A percentile compares a stretch with the other conserved stretches of the same genome.
Conservation (phyloP, 92 coral and sea anemone species). For the Actinernus sp. region DNA sequence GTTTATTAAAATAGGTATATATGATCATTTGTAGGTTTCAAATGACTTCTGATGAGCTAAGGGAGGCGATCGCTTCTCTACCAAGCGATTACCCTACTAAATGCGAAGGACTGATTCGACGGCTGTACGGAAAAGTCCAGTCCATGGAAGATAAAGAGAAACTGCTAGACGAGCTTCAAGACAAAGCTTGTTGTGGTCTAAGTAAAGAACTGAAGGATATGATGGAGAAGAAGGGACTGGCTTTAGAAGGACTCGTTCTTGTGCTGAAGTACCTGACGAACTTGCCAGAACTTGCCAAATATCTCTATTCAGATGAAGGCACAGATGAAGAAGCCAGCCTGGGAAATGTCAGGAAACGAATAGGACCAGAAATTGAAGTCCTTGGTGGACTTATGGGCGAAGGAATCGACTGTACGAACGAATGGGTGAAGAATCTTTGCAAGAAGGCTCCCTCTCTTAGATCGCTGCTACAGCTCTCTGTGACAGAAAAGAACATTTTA, state of each 20-base stretch:
- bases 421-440: constrained; percentile 22
- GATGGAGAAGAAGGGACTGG: constrained; percentile 36
- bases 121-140: constrained; percentile 11
- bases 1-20: too few species aligned
- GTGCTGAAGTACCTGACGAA: constrained; percentile 43
- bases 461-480: constrained; percentile 14
- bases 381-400: constrained; percentile 42
- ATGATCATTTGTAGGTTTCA: too few species aligned
- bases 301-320: constrained; percentile 15
- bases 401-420: constrained; percentile 26
- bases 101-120: constrained; percentile 57
- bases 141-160: constrained; percentile 16
- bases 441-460: constrained; percentile 34
- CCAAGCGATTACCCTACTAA: constrained; percentile 17
- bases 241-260: constrained; percentile 40
- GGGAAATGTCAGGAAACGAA: constrained; percentile 7
- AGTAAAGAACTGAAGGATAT: constrained; percentile 4
- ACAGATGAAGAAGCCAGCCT: constrained; percentile 12
- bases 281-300: constrained; percentile 28
- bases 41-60: too few species aligned
- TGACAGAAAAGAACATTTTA: neutral
- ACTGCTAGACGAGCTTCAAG: constrained; percentile 14
- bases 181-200: constrained; percentile 25
- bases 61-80: neutral
- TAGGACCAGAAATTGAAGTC: constrained; percentile 63